phyloP scores from a whole-genome alignment of 2,113 vertebrate genomes.

The Xenopus laevis region DNA sequence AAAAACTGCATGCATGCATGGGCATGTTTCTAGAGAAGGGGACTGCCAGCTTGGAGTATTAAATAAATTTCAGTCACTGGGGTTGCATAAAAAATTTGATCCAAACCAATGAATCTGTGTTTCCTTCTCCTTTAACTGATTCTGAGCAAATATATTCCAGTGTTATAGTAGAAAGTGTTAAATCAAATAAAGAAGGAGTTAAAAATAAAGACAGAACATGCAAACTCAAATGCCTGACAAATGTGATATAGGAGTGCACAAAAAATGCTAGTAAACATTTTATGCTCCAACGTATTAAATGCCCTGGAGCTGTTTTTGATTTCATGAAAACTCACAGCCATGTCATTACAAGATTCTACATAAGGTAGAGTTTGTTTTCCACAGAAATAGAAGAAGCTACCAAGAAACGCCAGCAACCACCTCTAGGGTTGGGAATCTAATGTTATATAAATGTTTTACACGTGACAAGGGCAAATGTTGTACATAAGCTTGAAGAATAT shows the following conservation, averaged over 20 bases:
- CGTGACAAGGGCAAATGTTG: background rate
- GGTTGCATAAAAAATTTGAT: no score
- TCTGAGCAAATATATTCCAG: no score
- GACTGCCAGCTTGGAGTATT: no score
- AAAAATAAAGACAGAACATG: conserved; percentile 5
- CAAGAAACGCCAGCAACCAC: conserved; percentile 21
- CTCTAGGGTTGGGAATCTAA: conserved; percentile 23
- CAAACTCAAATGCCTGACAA: conserved; percentile 1
- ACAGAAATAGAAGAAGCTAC: conserved; percentile 19
- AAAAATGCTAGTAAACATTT: conserved; percentile 21
- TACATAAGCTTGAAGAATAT: background rate
- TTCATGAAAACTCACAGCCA: conserved; percentile 27
- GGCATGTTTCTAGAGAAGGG: no score
- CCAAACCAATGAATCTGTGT: no score
- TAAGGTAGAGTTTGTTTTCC: conserved; percentile 28
- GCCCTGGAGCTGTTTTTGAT: conserved; percentile 28
- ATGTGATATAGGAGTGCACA: conserved; percentile 8
- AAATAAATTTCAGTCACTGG: no score
- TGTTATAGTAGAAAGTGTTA: no score
- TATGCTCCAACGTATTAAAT: conserved; percentile 13
- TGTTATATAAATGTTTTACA: conserved; percentile 19
- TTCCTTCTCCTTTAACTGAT: no score
- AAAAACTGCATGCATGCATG: no score
- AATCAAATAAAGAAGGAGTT: background rate
- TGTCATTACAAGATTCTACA: conserved; percentile 38